These are phyloP conservation scores for Capra hircus DNA, from an alignment of 2,113 vertebrate genomes.

Conservation along the genomic window DNA sequence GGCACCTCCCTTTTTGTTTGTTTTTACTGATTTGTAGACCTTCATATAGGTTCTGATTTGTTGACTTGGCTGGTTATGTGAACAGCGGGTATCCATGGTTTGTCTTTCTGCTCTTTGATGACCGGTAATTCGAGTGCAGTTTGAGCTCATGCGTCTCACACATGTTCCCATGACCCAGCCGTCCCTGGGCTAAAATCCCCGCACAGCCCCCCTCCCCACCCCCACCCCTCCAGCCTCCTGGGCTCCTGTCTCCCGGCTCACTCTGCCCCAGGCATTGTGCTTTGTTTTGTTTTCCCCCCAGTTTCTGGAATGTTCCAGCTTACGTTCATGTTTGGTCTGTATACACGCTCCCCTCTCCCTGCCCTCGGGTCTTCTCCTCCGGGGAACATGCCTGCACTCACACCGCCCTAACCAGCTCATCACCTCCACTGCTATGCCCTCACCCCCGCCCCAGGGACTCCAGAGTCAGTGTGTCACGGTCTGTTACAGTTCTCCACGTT, in stretches of 20 bases:
- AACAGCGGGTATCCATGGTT: fast-evolving
- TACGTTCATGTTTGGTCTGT: fast-evolving
- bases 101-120: neutral
- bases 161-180: fast-evolving
- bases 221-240: fast-evolving
- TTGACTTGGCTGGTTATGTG: neutral
- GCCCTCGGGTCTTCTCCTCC: neutral
- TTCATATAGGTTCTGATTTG: neutral
- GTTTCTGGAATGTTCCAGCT: neutral
- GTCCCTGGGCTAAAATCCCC: neutral
- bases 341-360: neutral
- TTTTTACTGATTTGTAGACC: neutral
- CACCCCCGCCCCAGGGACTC: neutral
- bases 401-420: fast-evolving
- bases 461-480: fast-evolving
- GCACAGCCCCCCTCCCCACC: fast-evolving
- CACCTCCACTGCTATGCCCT: fast-evolving
- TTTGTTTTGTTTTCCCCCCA: fast-evolving
- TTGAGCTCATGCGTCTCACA: too few relatives aligned
- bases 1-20: neutral
- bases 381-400: neutral
- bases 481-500: fast-evolving
- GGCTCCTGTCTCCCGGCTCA: neutral
- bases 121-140: fast-evolving
- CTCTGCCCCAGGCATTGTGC: neutral